Conservation (phyloP, 2,888 invertebrate genomes). For the Penaeus monodon region DNA sequence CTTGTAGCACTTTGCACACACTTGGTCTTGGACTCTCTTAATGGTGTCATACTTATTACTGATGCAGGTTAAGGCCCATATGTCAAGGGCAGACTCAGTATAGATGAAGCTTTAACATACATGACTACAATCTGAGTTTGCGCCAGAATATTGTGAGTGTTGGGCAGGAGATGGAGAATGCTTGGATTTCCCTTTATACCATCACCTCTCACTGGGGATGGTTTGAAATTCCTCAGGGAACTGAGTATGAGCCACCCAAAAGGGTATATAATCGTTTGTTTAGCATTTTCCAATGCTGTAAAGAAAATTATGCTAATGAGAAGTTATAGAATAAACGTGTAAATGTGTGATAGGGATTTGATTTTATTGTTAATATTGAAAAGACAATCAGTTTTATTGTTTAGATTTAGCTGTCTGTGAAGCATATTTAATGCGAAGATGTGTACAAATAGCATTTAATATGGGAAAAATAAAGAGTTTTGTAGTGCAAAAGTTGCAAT, state of each 20-base stretch:
- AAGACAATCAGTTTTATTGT: too few species aligned
- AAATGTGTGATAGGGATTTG: too few species aligned
- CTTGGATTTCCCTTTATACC: constrained; percentile 41
- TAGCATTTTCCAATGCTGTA: too few species aligned
- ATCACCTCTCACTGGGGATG: constrained; percentile 46
- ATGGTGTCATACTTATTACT: constrained; percentile 34
- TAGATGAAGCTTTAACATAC: constrained; percentile 44
- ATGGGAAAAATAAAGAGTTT: too few species aligned
- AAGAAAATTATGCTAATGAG: too few species aligned
- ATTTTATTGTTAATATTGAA: too few species aligned
- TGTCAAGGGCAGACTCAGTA: constrained; percentile 47
- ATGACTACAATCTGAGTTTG: constrained; percentile 39
- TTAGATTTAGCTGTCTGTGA: too few species aligned
- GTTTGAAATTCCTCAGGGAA: constrained; percentile 25
- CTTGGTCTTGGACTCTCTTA: constrained; percentile 24
- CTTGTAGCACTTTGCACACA: constrained; percentile 65
- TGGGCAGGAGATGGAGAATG: constrained; percentile 44
- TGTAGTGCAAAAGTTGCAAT: too few species aligned
- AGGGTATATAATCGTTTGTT: constrained; percentile 17
- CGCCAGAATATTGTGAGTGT: constrained; percentile 39
- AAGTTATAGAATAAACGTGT: too few species aligned
- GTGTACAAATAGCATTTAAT: too few species aligned
- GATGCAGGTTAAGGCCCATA: constrained; percentile 33
- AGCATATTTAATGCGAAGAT: too few species aligned
- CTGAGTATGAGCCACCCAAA: constrained; percentile 36